A percentile compares a stretch with the other conserved stretches of the same genome.
phyloP scores from a whole-genome alignment of 1,140 invertebrate species.

The Polypedilum pembai region DNA sequence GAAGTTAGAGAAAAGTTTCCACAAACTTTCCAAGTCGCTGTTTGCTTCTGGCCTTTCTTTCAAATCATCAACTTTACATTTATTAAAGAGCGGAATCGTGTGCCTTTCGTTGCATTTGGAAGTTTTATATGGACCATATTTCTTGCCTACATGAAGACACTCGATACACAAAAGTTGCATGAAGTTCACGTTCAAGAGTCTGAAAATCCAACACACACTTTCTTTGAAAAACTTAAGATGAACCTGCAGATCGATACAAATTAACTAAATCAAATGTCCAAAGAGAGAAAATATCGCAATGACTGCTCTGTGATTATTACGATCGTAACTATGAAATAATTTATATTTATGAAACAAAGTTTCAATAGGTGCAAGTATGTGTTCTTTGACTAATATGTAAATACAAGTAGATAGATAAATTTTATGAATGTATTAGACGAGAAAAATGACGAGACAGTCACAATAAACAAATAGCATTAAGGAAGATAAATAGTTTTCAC shows the following conservation, averaged over 20 bases:
- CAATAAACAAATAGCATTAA: too few relatives aligned
- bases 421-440: neutral
- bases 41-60: slow-evolving; percentile 71
- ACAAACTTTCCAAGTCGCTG: slow-evolving; percentile 70
- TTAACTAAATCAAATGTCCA: too few relatives aligned
- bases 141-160: slow-evolving; percentile 76
- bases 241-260: neutral
- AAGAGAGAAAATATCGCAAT: too few relatives aligned
- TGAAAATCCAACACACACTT: neutral
- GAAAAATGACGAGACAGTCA: too few relatives aligned
- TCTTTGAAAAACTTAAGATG: neutral
- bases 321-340: too few relatives aligned
- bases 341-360: too few relatives aligned
- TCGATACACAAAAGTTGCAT: slow-evolving; percentile 47
- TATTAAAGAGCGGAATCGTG: slow-evolving; percentile 68
- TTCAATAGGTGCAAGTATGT: too few relatives aligned
- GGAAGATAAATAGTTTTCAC: neutral
- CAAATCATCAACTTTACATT: slow-evolving; percentile 75
- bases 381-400: neutral
- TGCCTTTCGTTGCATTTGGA: slow-evolving; percentile 73
- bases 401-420: neutral
- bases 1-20: slow-evolving; percentile 69
- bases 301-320: too few relatives aligned
- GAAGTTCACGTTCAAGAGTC: neutral
- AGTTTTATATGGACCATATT: slow-evolving; percentile 80